Percentiles rank a stretch among this genome's conserved stretches.
These are phyloP conservation scores for Diorhabda carinulata DNA, from an alignment of 1,140 invertebrate genomes.

Conservation along the genomic window DNA sequence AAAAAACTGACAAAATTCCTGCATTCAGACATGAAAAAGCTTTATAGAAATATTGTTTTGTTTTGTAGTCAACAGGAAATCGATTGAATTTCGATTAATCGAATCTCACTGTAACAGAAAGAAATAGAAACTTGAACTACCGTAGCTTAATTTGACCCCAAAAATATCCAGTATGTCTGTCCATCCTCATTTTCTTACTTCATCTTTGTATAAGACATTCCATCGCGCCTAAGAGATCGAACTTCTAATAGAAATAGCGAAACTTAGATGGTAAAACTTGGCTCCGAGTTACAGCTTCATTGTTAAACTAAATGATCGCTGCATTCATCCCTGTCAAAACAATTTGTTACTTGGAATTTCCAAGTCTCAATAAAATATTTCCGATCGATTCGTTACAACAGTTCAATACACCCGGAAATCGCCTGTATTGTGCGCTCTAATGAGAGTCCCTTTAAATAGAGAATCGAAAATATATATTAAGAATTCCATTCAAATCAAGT, in stretches of 20 bases:
- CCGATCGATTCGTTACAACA: constrained; percentile 11
- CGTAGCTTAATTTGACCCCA: no score
- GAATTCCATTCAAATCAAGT: background rate
- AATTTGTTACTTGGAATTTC: constrained; percentile 12
- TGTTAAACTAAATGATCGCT: constrained; percentile 17
- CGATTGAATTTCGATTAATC: no score
- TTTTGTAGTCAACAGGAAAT: no score
- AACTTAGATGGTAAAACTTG: constrained; percentile 20
- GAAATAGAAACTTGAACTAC: no score
- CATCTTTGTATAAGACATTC: background rate
- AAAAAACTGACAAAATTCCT: no score
- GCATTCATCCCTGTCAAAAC: constrained; percentile 18
- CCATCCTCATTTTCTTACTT: background rate
- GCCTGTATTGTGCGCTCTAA: background rate
- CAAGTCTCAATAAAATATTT: constrained; percentile 10
- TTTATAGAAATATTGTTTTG: no score
- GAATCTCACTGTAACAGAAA: no score
- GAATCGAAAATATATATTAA: background rate
- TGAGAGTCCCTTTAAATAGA: background rate
- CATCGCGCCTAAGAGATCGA: constrained; percentile 6
- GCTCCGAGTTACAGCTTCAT: constrained; percentile 12
- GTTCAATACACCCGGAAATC: constrained; percentile 10
- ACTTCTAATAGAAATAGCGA: constrained; percentile 18
- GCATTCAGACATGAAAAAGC: no score
- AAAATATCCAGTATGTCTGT: background rate